Evolutionary conservation across 2,888 invertebrate species (phyloP).

Genomic region (Trachelus tabidus): DNA sequence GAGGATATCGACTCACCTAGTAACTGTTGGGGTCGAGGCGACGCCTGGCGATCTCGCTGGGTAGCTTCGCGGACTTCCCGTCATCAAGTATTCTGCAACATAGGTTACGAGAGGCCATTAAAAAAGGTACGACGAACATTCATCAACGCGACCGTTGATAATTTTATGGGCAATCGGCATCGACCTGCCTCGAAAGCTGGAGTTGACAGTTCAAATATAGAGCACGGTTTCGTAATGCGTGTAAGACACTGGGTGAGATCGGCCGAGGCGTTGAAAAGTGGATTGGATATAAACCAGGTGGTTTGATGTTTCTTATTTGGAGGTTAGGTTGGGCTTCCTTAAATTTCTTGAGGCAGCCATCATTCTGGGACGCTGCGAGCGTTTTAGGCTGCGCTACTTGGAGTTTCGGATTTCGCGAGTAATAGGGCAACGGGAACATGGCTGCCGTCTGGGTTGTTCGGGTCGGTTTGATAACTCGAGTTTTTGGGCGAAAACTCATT

Average conservation of each 20-base stretch:
- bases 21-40: conserved; percentile 56
- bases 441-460: not conserved
- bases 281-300: not conserved
- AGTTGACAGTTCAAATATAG: not conserved
- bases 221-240: no score
- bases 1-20: conserved; percentile 45
- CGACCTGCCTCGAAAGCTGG: fast-evolving
- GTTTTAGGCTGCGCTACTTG: not conserved
- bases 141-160: not conserved
- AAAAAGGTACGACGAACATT: not conserved
- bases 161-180: not conserved
- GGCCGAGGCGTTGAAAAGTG: not conserved
- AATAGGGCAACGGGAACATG: not conserved
- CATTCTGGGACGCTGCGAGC: not conserved
- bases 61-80: conserved; percentile 62
- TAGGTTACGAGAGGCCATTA: not conserved
- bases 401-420: not conserved
- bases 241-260: not conserved
- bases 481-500: not conserved
- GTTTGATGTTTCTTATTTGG: not conserved
- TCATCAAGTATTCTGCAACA: conserved; percentile 64
- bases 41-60: conserved; percentile 58
- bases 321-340: not conserved
- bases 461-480: not conserved
- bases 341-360: not conserved